Percentiles rank a stretch among this genome's conserved stretches.
Evolutionary conservation across 92 coral and sea anemone species (phyloP).

Genomic region (Epizoanthus scotinus): DNA sequence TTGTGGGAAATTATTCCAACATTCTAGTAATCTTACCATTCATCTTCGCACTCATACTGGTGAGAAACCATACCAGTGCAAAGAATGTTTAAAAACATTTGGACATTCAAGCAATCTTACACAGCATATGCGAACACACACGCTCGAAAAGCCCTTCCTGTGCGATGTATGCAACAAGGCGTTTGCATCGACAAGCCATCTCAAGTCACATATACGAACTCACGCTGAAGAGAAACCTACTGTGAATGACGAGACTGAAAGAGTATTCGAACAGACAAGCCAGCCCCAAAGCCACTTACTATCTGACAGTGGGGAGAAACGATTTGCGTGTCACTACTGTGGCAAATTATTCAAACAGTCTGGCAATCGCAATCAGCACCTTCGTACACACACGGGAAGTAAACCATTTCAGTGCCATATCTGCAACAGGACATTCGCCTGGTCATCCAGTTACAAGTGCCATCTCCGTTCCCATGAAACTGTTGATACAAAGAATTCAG

Average conservation of each 20-base stretch:
- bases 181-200: slow-evolving; percentile 38
- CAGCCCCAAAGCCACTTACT: slow-evolving; percentile 16
- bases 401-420: slow-evolving; percentile 34
- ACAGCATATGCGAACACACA: slow-evolving; percentile 40
- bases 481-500: neutral
- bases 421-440: slow-evolving; percentile 39
- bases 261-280: slow-evolving; percentile 28
- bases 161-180: slow-evolving; percentile 39
- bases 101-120: slow-evolving; percentile 36
- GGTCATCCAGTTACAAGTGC: slow-evolving; percentile 40
- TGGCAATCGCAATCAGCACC: slow-evolving; percentile 33
- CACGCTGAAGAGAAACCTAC: slow-evolving; percentile 36
- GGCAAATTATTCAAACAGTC: slow-evolving; percentile 37
- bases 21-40: slow-evolving; percentile 38
- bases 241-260: slow-evolving; percentile 8
- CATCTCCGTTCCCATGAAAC: slow-evolving; percentile 32
- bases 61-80: slow-evolving; percentile 38
- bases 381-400: slow-evolving; percentile 36
- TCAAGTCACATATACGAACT: slow-evolving; percentile 34
- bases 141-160: slow-evolving; percentile 35
- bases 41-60: slow-evolving; percentile 31
- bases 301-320: slow-evolving; percentile 17
- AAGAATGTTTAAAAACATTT: slow-evolving; percentile 35
- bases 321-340: slow-evolving; percentile 35
- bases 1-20: slow-evolving; percentile 28